These are phyloP conservation scores for Tringa solitaria DNA, from an alignment of 2,113 vertebrate species.

Conservation along the genomic window DNA sequence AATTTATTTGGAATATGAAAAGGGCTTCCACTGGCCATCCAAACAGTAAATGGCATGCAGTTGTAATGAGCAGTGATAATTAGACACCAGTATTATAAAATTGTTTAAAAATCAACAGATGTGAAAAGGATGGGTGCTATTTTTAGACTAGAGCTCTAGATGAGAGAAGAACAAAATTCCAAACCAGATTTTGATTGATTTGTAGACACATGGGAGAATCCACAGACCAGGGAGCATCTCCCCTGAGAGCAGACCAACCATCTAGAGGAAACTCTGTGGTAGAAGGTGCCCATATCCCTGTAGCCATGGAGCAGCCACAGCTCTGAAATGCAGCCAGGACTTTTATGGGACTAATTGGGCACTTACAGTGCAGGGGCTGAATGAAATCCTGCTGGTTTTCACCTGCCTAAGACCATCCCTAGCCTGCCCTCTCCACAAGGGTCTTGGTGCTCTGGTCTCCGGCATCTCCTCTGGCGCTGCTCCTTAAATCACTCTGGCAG, in stretches of 20 bases:
- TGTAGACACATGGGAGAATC: not conserved
- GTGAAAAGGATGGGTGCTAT: not conserved
- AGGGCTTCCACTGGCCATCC: not conserved
- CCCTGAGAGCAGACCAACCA: not conserved
- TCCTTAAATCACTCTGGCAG: rapidly evolving
- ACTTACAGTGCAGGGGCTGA: not conserved
- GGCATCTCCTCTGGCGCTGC: not conserved
- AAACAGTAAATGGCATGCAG: not conserved
- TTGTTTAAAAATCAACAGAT: not conserved
- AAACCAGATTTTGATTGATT: not conserved
- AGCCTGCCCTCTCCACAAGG: not conserved
- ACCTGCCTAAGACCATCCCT: not conserved
- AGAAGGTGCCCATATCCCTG: not conserved
- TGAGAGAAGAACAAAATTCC: not conserved
- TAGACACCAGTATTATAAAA: not conserved
- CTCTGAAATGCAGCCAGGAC: not conserved
- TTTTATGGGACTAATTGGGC: not conserved
- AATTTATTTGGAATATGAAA: not conserved
- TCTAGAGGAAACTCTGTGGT: not conserved
- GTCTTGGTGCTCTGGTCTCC: not conserved
- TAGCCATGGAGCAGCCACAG: not conserved
- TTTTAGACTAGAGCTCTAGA: not conserved
- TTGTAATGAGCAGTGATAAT: not conserved
- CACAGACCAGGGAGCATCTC: not conserved
- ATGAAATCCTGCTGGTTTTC: not conserved